phyloP scores from a whole-genome alignment of 2,888 invertebrate genomes.

The Acanthococcus lagerstroemiae region DNA sequence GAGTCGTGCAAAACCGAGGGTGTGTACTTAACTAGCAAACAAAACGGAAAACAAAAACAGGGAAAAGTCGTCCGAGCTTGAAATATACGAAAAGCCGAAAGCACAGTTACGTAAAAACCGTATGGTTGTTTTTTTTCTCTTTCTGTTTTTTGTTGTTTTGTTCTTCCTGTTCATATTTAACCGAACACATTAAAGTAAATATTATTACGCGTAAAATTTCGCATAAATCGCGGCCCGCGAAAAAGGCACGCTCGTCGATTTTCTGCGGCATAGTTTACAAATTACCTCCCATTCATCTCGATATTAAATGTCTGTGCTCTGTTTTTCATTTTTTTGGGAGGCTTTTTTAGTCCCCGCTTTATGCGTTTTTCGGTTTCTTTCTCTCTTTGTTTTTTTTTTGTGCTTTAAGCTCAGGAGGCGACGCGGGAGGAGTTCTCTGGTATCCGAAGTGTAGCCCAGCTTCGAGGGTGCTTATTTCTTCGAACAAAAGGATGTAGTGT shows the following conservation, averaged over 20 bases:
- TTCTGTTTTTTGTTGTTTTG: conserved; percentile 2
- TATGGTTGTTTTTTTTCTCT: background rate
- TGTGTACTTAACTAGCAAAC: too few species aligned
- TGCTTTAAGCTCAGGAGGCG: too few species aligned
- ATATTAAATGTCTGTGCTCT: background rate
- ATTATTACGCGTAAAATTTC: conserved; percentile 29
- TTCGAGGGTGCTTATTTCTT: background rate
- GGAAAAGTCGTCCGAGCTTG: too few species aligned
- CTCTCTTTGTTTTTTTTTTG: background rate
- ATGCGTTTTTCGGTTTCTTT: too few species aligned
- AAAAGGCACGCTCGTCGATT: conserved; percentile 12
- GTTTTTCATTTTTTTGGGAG: background rate
- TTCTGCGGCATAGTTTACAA: conserved; percentile 12
- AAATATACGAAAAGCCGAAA: too few species aligned
- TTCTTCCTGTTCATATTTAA: conserved; percentile 12
- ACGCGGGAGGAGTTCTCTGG: too few species aligned
- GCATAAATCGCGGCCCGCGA: conserved; percentile 10
- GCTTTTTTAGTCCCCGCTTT: too few species aligned
- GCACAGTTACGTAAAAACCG: too few species aligned
- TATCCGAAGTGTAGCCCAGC: too few species aligned
- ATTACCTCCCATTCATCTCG: conserved; percentile 20
- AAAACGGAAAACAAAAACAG: too few species aligned
- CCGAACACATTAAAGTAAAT: conserved; percentile 29
- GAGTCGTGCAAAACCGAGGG: too few species aligned
- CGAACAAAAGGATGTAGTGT: background rate